phyloP scores from a whole-genome alignment of 2,888 invertebrate genomes.

The Trissonchulus sp. region DNA sequence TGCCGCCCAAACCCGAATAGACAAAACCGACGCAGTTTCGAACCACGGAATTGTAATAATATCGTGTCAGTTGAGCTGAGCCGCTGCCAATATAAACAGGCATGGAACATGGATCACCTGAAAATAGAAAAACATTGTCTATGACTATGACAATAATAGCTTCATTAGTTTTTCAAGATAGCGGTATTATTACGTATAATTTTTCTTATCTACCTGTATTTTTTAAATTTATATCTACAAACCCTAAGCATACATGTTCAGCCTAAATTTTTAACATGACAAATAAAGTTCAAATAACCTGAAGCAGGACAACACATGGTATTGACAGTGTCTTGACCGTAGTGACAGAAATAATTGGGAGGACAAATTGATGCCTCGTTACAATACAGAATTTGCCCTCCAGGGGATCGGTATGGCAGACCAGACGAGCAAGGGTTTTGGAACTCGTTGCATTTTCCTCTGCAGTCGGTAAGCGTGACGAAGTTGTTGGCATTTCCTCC shows the following conservation, averaged over 20 bases:
- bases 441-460: constrained; percentile 40
- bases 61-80: constrained; percentile 30
- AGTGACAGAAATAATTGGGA: constrained; percentile 30
- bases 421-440: constrained; percentile 26
- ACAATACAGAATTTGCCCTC: constrained; percentile 29
- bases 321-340: constrained; percentile 25
- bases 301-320: constrained; percentile 31
- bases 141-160: too few species aligned
- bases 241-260: too few species aligned
- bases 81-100: constrained; percentile 33
- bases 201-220: too few species aligned
- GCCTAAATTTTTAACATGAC: too few species aligned
- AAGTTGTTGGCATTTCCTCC: constrained; percentile 44
- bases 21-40: constrained; percentile 31
- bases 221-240: too few species aligned
- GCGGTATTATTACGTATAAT: too few species aligned
- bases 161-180: too few species aligned
- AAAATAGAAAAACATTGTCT: too few species aligned
- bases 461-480: constrained; percentile 37
- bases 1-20: constrained; percentile 37
- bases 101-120: constrained; percentile 32
- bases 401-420: constrained; percentile 27
- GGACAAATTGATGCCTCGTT: constrained; percentile 19
- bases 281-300: too few species aligned
- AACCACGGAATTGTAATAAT: constrained; percentile 29